Conservation (phyloP, 2,888 invertebrate genomes). For the Lasioglossum marginatum region DNA sequence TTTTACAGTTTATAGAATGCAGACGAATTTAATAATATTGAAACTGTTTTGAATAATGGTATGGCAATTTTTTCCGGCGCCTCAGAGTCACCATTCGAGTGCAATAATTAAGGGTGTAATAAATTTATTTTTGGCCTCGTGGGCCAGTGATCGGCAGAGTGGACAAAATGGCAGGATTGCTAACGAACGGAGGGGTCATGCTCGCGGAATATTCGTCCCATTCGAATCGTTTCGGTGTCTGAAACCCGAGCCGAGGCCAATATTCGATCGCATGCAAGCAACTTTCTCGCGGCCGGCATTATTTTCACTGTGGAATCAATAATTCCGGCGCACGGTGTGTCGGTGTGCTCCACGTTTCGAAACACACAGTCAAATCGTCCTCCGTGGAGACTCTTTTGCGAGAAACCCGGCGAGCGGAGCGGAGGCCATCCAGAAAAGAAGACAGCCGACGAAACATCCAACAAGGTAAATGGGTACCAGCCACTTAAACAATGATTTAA, state of each 20-base stretch:
- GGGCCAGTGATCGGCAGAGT: background rate
- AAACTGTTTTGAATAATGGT: too few relatives aligned
- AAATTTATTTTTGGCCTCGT: background rate
- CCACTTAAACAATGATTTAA: constrained; percentile 72
- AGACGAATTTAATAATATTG: too few relatives aligned
- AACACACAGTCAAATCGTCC: background rate
- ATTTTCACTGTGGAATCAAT: constrained; percentile 54
- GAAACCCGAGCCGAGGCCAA: constrained; percentile 24
- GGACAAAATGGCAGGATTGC: constrained; percentile 1
- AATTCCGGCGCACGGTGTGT: constrained; percentile 36
- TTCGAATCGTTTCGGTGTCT: constrained; percentile 19
- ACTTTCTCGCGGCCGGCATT: constrained; percentile 55
- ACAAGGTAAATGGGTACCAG: constrained; percentile 65
- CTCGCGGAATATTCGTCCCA: background rate
- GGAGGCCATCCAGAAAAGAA: constrained; percentile 2
- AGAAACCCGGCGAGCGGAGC: background rate
- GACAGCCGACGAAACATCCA: constrained; percentile 42
- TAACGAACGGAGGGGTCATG: background rate
- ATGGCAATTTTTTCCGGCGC: too few relatives aligned
- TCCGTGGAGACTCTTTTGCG: constrained; percentile 14
- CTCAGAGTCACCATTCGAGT: too few relatives aligned
- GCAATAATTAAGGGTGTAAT: background rate
- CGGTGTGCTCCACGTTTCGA: constrained; percentile 29
- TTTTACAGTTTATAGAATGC: too few relatives aligned
- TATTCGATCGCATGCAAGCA: constrained; percentile 53